Conservation (phyloP, 2,888 invertebrate species). For the Keiferia lycopersicella region DNA sequence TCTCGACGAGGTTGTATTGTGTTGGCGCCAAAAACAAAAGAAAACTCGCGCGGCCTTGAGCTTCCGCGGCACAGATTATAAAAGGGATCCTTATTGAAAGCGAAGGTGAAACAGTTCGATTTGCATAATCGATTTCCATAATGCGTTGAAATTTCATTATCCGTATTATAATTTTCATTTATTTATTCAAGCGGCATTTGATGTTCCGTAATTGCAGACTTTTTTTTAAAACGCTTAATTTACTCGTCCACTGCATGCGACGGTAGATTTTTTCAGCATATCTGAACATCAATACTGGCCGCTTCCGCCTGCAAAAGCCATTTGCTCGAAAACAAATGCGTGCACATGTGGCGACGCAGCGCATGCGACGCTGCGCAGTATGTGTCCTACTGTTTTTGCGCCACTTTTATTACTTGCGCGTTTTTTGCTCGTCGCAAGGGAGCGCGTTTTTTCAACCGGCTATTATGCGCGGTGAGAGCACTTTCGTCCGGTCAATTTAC, state of each 20-base stretch:
- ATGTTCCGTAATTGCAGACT: neutral
- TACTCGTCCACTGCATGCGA: neutral
- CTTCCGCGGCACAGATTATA: conserved; percentile 10
- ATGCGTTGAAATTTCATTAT: conserved; percentile 1
- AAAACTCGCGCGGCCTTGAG: conserved; percentile 12
- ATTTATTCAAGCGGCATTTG: conserved; percentile 3
- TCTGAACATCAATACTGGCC: conserved; percentile 18
- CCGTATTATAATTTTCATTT: neutral
- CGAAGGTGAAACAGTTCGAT: conserved; percentile 12
- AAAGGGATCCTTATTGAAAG: conserved; percentile 11
- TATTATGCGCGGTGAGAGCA: conserved; percentile 54
- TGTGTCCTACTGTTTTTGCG: conserved; percentile 31
- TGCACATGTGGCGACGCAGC: conserved; percentile 51
- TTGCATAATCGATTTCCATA: conserved; percentile 11
- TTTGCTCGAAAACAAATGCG: conserved; percentile 17
- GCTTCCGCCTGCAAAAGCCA: conserved; percentile 16
- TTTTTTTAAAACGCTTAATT: neutral
- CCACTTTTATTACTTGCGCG: conserved; percentile 24
- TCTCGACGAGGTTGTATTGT: neutral
- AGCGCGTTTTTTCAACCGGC: conserved; percentile 43
- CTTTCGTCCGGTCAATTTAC: conserved; percentile 62
- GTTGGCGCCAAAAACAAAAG: conserved; percentile 12
- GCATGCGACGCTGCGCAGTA: conserved; percentile 29
- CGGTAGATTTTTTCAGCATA: conserved; percentile 1
- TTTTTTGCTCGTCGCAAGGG: conserved; percentile 27